Percentiles rank a stretch among this genome's conserved stretches.
Evolutionary conservation across 2,888 invertebrate genomes (phyloP).

Genomic region (Aleiodes testaceus): DNA sequence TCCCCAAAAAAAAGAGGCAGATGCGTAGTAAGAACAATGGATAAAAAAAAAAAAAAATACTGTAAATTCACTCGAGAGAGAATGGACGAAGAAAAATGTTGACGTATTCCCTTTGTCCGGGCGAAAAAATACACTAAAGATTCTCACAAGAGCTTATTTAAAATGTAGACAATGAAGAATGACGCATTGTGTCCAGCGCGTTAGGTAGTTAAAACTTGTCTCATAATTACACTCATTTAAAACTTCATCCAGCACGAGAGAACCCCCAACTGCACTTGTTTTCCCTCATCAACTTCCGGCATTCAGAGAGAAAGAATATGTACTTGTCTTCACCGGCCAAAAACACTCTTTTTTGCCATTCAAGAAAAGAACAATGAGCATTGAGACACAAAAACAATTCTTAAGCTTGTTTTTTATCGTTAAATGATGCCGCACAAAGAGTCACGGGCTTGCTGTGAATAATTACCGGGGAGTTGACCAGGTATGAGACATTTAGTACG

Average conservation of each 20-base stretch:
- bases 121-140: not conserved
- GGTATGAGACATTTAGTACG: constrained; percentile 26
- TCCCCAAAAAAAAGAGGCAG: not conserved
- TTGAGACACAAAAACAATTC: not conserved
- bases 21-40: constrained; percentile 3
- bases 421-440: not conserved
- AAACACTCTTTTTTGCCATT: not conserved
- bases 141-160: constrained; percentile 67
- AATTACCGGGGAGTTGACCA: constrained; percentile 22
- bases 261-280: constrained; percentile 26
- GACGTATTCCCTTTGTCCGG: constrained; percentile 27
- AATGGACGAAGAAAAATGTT: not conserved
- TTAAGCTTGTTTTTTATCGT: constrained; percentile 13
- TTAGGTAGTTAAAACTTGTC: constrained; percentile 71
- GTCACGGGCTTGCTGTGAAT: constrained; percentile 23
- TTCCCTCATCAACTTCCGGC: constrained; percentile 25
- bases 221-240: constrained; percentile 71
- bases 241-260: constrained; percentile 3
- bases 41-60: not conserved
- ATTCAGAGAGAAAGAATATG: constrained; percentile 21
- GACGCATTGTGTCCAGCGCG: constrained; percentile 68
- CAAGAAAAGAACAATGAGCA: too few species aligned
- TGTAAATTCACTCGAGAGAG: not conserved
- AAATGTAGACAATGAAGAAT: constrained; percentile 69
- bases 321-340: constrained; percentile 12